These are phyloP conservation scores for Otocyon megalotis DNA, from an alignment of 2,113 vertebrate genomes.

Conservation along the genomic window DNA sequence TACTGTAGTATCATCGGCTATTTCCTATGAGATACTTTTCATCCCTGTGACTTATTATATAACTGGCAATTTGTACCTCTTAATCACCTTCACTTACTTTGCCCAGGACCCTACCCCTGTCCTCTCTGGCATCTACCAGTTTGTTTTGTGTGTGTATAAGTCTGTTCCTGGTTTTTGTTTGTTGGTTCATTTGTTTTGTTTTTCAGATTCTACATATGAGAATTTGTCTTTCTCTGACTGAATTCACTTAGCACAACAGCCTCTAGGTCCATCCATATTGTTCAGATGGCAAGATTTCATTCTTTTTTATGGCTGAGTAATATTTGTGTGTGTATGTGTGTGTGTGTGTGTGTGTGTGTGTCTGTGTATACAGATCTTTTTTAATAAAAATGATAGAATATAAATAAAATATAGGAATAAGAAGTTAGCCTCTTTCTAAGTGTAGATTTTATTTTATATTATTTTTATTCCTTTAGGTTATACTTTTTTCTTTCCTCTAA, in stretches of 20 bases:
- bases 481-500: neutral
- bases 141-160: neutral
- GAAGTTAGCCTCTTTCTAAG: neutral
- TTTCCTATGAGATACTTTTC: neutral
- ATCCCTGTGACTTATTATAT: neutral
- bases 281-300: neutral
- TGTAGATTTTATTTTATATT: constrained; percentile 27
- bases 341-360: neutral
- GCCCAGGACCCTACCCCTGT: neutral
- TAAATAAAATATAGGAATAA: neutral
- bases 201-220: neutral
- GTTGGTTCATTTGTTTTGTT: neutral
- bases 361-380: neutral
- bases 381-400: neutral
- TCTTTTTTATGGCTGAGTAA: neutral
- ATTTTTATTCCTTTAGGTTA: neutral
- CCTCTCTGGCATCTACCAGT: neutral
- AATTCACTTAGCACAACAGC: neutral
- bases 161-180: neutral
- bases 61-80: neutral
- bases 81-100: neutral
- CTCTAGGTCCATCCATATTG: neutral
- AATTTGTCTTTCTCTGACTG: neutral
- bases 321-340: neutral
- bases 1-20: neutral